Conservation (phyloP, 2,888 invertebrate genomes). For the Cecidostiba fungosa region DNA sequence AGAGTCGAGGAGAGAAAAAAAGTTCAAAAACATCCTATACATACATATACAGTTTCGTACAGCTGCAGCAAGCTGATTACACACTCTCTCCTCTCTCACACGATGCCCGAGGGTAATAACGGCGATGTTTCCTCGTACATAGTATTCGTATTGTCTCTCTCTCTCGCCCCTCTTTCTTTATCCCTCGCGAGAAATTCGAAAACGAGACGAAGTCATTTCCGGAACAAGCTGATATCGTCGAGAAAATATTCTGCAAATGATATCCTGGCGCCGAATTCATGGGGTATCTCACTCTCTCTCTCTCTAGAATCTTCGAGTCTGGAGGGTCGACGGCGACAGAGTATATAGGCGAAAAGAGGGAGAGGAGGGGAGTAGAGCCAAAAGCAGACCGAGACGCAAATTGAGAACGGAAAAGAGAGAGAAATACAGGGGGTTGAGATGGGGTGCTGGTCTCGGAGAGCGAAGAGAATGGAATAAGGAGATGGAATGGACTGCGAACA, state of each 20-base stretch:
- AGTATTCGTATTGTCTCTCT: conserved; percentile 36
- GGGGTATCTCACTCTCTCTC: neutral
- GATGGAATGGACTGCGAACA: conserved; percentile 34
- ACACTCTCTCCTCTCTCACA: neutral
- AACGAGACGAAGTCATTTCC: conserved; percentile 51
- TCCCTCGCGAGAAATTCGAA: conserved; percentile 36
- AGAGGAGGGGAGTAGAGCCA: neutral
- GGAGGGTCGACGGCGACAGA: neutral
- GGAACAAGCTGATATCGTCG: conserved; percentile 42
- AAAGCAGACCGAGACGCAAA: conserved; percentile 1
- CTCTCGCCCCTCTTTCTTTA: neutral
- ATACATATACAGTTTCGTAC: too few species aligned
- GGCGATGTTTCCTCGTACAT: conserved; percentile 5
- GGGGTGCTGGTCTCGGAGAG: conserved; percentile 2
- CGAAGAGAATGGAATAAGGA: conserved; percentile 3
- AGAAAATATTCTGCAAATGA: conserved; percentile 54
- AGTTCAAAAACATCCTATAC: conserved; percentile 10
- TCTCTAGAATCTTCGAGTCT: neutral
- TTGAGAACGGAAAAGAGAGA: conserved; percentile 17
- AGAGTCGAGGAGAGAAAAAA: neutral
- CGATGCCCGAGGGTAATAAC: conserved; percentile 44
- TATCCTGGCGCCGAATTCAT: conserved; percentile 44
- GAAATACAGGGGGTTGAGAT: neutral
- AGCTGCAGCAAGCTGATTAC: conserved; percentile 22
- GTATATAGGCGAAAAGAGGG: conserved; percentile 32